phyloP scores from a whole-genome alignment of 37 sponge, comb jelly and placozoan genomes.

The Geodia barretti region DNA sequence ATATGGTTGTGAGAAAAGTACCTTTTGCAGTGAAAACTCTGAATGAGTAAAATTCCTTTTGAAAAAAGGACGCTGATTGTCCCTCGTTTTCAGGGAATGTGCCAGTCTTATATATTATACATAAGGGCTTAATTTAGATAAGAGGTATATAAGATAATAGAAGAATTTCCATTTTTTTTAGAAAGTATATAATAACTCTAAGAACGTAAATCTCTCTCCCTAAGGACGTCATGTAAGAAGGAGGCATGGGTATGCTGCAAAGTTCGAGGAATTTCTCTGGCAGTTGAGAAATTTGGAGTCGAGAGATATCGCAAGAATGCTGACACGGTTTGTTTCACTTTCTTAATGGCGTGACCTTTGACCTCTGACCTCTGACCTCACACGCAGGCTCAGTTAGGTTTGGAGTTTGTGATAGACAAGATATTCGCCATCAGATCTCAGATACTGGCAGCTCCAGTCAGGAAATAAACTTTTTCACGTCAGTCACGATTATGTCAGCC shows the following conservation, averaged over 20 bases:
- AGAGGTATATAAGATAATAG: too few species aligned
- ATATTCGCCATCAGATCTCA: too few species aligned
- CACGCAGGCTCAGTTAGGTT: slow-evolving; percentile 50
- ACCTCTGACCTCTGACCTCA: neutral
- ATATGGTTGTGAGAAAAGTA: neutral
- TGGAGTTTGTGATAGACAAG: slow-evolving; percentile 37
- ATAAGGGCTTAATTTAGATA: too few species aligned
- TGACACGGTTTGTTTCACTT: slow-evolving; percentile 44
- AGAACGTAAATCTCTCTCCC: neutral
- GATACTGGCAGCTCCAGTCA: too few species aligned
- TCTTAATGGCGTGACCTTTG: neutral
- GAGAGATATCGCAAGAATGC: slow-evolving; percentile 78
- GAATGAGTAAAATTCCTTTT: too few species aligned
- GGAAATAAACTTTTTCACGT: too few species aligned
- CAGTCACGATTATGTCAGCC: too few species aligned
- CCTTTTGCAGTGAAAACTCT: neutral
- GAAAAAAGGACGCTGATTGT: too few species aligned
- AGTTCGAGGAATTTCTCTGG: slow-evolving; percentile 65
- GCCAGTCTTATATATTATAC: too few species aligned
- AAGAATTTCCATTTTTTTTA: neutral
- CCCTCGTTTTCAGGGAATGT: too few species aligned
- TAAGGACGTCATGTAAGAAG: slow-evolving; percentile 78
- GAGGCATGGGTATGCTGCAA: slow-evolving; percentile 80
- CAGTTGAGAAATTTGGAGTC: slow-evolving; percentile 72
- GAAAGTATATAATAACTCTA: neutral